Percentiles rank a stretch among this genome's conserved stretches.
These are phyloP conservation scores for Patella depressa DNA, from an alignment of 2,888 invertebrate species.

Conservation along the genomic window DNA sequence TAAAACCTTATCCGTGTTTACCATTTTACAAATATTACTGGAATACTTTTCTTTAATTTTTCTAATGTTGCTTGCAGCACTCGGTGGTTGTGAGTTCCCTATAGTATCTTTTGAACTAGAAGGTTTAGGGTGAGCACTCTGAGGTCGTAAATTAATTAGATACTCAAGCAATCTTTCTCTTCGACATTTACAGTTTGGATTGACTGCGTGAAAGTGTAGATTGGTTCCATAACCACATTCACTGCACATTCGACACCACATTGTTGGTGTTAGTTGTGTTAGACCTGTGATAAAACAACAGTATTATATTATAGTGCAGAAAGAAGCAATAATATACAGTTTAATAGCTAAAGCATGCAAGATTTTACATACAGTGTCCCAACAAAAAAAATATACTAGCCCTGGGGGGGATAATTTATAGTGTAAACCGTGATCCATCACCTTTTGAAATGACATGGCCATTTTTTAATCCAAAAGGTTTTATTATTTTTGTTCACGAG, in stretches of 20 bases:
- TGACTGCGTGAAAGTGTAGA: constrained; percentile 54
- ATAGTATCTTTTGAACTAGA: constrained; percentile 37
- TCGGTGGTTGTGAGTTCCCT: constrained; percentile 41
- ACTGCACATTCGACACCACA: constrained; percentile 55
- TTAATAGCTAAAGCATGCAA: too few relatives aligned
- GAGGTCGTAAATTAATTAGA: constrained; percentile 11
- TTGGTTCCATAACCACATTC: constrained; percentile 62
- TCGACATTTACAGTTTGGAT: constrained; percentile 61
- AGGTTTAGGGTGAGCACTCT: constrained; percentile 20
- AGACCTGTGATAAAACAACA: constrained; percentile 42
- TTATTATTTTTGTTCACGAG: too few relatives aligned
- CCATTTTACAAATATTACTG: constrained; percentile 18
- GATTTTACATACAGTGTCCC: neutral
- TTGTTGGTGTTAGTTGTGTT: constrained; percentile 49
- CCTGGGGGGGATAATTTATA: too few relatives aligned
- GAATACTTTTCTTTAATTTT: constrained; percentile 21
- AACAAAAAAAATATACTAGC: neutral
- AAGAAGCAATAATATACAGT: neutral
- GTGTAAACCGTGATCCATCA: too few relatives aligned
- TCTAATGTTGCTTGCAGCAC: constrained; percentile 36
- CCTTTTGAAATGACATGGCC: too few relatives aligned
- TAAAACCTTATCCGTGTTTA: constrained; percentile 42
- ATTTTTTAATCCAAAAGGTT: too few relatives aligned
- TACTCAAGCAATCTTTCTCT: constrained; percentile 49
- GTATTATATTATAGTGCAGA: constrained; percentile 8